Conservation (phyloP, 2,113 vertebrate genomes). For the Helogale parvula region DNA sequence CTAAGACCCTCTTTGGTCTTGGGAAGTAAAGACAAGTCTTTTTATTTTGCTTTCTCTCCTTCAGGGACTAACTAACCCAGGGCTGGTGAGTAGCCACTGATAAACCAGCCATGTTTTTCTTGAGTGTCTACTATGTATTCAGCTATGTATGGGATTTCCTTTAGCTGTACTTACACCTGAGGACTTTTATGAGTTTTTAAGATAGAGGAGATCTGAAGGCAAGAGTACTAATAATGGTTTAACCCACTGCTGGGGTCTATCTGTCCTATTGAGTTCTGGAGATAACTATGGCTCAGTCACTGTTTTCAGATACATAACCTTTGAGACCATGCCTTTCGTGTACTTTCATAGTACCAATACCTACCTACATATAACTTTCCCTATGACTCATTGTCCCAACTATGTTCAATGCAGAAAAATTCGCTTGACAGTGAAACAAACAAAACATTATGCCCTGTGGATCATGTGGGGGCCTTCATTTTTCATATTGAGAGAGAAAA, state of each 20-base stretch:
- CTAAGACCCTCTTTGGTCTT: not conserved
- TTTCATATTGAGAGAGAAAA: not conserved
- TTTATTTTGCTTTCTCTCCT: not conserved
- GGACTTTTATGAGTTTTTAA: slow-evolving; percentile 3
- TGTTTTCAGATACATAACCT: not conserved
- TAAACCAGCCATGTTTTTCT: not conserved
- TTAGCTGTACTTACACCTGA: not conserved
- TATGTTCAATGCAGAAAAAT: not conserved
- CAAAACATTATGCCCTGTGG: not conserved
- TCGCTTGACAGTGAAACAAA: not conserved
- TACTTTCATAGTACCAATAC: not conserved
- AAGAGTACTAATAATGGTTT: not conserved
- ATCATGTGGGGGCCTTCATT: not conserved
- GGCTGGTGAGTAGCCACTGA: not conserved
- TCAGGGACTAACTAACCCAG: not conserved
- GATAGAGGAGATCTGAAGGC: not conserved
- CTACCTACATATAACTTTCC: not conserved
- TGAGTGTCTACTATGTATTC: not conserved
- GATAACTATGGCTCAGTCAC: not conserved
- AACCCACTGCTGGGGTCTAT: not conserved
- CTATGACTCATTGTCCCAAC: not conserved
- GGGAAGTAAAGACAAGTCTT: not conserved
- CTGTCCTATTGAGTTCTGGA: not conserved
- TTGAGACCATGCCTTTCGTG: not conserved
- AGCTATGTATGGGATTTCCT: slow-evolving; percentile 4